Conservation (phyloP, 2,888 invertebrate genomes). For the Oscheius sp. region DNA sequence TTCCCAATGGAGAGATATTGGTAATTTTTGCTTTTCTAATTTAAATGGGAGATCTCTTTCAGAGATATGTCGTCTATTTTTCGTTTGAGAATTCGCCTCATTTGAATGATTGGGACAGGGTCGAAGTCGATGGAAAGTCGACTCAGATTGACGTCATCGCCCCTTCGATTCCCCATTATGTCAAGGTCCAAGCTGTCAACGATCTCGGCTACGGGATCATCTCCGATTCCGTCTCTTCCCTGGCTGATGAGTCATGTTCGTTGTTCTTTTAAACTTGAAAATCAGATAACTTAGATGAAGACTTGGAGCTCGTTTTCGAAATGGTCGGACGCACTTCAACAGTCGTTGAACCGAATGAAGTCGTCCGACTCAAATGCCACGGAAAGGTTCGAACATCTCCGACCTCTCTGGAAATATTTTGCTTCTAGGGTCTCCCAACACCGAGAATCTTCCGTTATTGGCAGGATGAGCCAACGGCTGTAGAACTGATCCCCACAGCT, state of each 20-base stretch:
- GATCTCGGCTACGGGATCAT: slow-evolving; percentile 52
- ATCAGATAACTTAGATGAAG: slow-evolving; percentile 43
- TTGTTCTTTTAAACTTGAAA: neutral
- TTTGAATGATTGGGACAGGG: slow-evolving; percentile 49
- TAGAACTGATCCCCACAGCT: slow-evolving; percentile 37
- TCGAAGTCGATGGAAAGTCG: slow-evolving; percentile 38
- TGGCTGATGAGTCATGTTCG: slow-evolving; percentile 48
- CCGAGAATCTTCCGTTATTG: slow-evolving; percentile 45
- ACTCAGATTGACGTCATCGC: slow-evolving; percentile 25
- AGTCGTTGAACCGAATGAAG: slow-evolving; percentile 50
- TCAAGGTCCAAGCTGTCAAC: slow-evolving; percentile 50
- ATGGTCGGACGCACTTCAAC: neutral
- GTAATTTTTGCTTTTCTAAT: slow-evolving; percentile 26
- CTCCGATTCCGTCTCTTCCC: slow-evolving; percentile 41
- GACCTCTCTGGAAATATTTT: neutral
- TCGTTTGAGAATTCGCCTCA: slow-evolving; percentile 44
- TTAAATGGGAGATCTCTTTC: neutral
- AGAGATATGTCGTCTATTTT: slow-evolving; percentile 57
- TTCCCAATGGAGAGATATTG: slow-evolving; percentile 57
- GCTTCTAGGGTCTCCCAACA: slow-evolving; percentile 43
- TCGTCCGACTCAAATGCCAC: slow-evolving; percentile 44
- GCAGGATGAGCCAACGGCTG: slow-evolving; percentile 30
- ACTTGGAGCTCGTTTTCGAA: slow-evolving; percentile 22
- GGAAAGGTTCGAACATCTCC: slow-evolving; percentile 35
- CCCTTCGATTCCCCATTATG: slow-evolving; percentile 37